Evolutionary conservation across 2,797 vertebrate genomes (phyloP), one percentile per base, ranked within the genome.

Genomic region (Lutra lutra): DNA sequence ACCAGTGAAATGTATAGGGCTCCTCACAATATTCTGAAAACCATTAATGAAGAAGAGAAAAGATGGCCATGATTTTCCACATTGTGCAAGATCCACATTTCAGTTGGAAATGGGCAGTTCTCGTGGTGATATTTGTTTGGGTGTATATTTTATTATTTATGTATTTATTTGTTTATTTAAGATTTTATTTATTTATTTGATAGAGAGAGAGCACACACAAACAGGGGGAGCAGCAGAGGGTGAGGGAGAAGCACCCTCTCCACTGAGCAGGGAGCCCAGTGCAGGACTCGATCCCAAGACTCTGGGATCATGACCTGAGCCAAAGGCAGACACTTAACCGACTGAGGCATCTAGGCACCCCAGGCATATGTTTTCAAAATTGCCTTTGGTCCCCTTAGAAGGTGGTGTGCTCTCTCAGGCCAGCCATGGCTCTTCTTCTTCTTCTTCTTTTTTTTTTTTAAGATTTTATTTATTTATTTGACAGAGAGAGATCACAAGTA

Each of bases 31-130:
- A 32, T 2, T 5, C 12, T 14, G 93, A 70, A 68, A 96, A 35
- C 35, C 18, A 21, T 3, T 58, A 56, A 5, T 11, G 14, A 73
- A 20, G n/a, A 13, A 29, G 15, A 56, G 20, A 18, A 11, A 62
- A 66, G 48, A 62, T 5, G 10, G 40, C n/a, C 38, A 0, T 0
- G 2, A 17, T 10, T 5, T 3, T 18, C 15, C 54, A 60, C 9
- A 17, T 25, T 3, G 25, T 62, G n/a, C 38, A 84, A 82, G 79
- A 48, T 15, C 12, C 0, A 7, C 7, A 48, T 84, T 94, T 70
- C 10, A 38, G 23, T 40, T 12, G 23, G 85, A 43, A 86, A 43
- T 32, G 21, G 43, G 4, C 10, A 21, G 1, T 94, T 75, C 27
- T 84, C 29, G 64, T 20, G 48, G 7, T 75, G 46, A 66, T 7